Evolutionary conservation across 2,113 vertebrate genomes (phyloP).

Genomic region (Datnioides undecimradiatus): DNA sequence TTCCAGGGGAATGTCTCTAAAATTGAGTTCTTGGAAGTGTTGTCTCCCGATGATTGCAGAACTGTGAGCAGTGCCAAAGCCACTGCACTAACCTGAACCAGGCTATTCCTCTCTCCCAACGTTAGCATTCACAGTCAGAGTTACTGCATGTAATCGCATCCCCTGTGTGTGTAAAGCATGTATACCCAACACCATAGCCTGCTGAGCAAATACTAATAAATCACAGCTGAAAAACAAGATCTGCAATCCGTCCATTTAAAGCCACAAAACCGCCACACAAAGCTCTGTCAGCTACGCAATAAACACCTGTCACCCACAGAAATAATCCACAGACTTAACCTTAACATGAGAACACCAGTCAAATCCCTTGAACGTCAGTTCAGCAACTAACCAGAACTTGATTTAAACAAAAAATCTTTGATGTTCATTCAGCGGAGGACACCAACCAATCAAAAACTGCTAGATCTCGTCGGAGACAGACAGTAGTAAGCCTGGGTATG

Average conservation of each 20-base stretch:
- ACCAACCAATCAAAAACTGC: constrained; percentile 40
- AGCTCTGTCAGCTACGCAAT: constrained; percentile 20
- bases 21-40: constrained; percentile 68
- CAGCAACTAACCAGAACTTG: background rate
- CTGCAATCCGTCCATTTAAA: constrained; percentile 37
- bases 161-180: constrained; percentile 6
- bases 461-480: constrained; percentile 55
- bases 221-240: constrained; percentile 23
- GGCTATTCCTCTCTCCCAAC: constrained; percentile 10
- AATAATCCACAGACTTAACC: constrained; percentile 24
- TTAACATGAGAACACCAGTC: constrained; percentile 5
- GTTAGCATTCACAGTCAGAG: constrained; percentile 17
- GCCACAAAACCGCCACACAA: constrained; percentile 4
- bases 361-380: constrained; percentile 12
- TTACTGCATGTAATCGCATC: background rate
- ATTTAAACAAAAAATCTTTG: constrained; percentile 19
- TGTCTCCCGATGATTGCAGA: constrained; percentile 47
- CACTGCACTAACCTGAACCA: constrained; percentile 36
- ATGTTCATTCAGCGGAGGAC: constrained; percentile 3
- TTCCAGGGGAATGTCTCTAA: constrained; percentile 72
- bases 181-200: background rate
- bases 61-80: constrained; percentile 30
- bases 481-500: constrained; percentile 72
- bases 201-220: constrained; percentile 8
- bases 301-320: constrained; percentile 36